Conservation (phyloP, 2,113 vertebrate species). For the Proteles cristata region DNA sequence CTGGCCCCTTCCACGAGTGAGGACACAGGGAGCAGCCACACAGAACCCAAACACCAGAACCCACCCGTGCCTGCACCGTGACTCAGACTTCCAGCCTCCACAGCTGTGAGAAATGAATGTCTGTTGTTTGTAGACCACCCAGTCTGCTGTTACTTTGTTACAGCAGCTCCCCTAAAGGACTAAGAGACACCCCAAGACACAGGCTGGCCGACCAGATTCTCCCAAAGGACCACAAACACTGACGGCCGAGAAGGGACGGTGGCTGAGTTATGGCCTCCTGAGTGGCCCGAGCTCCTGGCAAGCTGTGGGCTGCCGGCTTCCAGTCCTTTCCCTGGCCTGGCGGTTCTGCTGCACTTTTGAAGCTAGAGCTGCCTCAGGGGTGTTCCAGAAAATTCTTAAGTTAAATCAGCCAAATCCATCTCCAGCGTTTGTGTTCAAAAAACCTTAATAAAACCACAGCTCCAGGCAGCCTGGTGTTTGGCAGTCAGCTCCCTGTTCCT, state of each 20-base stretch:
- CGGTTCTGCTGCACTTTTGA: too few relatives aligned
- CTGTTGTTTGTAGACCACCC: neutral
- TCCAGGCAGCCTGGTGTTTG: too few relatives aligned
- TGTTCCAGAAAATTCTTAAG: neutral
- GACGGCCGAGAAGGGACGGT: neutral
- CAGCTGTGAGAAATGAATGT: neutral
- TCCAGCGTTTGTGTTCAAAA: neutral
- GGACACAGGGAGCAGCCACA: neutral
- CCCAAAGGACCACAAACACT: too few relatives aligned
- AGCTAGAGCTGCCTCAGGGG: neutral
- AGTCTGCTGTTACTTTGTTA: neutral
- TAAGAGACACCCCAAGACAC: neutral
- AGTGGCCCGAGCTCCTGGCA: accelerated
- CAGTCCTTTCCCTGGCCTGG: neutral
- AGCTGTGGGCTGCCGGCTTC: neutral
- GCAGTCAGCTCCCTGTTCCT: neutral
- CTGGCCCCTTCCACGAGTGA: neutral
- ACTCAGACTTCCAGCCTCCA: neutral
- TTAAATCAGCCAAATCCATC: neutral
- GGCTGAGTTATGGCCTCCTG: neutral
- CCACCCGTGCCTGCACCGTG: neutral
- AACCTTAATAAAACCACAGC: neutral
- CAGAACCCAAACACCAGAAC: neutral
- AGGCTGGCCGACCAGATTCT: neutral
- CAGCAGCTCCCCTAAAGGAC: neutral